phyloP scores from a whole-genome alignment of 2,888 invertebrate species.

The Fragum sueziense region DNA sequence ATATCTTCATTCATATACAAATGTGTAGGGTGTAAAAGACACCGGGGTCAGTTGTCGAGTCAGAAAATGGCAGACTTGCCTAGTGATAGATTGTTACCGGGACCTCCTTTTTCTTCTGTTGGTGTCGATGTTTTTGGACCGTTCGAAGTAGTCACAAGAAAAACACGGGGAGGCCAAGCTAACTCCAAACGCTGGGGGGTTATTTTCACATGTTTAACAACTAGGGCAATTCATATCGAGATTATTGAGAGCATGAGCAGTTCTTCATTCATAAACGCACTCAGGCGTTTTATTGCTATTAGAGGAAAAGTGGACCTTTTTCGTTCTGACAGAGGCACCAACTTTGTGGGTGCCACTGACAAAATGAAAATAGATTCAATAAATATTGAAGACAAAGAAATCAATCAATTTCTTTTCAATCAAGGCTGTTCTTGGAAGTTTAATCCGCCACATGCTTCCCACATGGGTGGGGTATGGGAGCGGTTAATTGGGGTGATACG shows the following conservation, averaged over 20 bases:
- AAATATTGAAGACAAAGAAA: constrained; percentile 22
- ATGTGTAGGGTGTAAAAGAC: not conserved
- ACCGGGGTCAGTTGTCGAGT: not conserved
- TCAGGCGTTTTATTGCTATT: constrained; percentile 25
- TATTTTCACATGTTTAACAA: constrained; percentile 47
- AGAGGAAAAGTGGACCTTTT: constrained; percentile 22
- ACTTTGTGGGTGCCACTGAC: constrained; percentile 45
- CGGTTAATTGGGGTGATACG: constrained; percentile 24
- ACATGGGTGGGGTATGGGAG: constrained; percentile 51
- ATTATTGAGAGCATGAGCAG: constrained; percentile 44
- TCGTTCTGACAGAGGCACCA: constrained; percentile 48
- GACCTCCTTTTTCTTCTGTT: constrained; percentile 47
- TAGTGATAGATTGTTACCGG: not conserved
- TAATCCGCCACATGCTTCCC: constrained; percentile 53
- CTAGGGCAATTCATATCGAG: constrained; percentile 52
- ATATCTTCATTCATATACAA: constrained; percentile 30
- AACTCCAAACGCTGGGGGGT: too few relatives aligned
- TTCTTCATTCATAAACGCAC: constrained; percentile 26
- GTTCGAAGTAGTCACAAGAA: not conserved
- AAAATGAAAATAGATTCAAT: constrained; percentile 9
- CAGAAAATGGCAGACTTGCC: too few relatives aligned
- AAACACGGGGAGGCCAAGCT: too few relatives aligned
- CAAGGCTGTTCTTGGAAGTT: constrained; percentile 36
- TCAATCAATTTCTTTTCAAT: not conserved
- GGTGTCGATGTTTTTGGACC: constrained; percentile 40